Evolutionary conservation across 2,888 invertebrate species (phyloP), one percentile per base, ranked within the genome.

Genomic region (Eupithecia exiguata): DNA sequence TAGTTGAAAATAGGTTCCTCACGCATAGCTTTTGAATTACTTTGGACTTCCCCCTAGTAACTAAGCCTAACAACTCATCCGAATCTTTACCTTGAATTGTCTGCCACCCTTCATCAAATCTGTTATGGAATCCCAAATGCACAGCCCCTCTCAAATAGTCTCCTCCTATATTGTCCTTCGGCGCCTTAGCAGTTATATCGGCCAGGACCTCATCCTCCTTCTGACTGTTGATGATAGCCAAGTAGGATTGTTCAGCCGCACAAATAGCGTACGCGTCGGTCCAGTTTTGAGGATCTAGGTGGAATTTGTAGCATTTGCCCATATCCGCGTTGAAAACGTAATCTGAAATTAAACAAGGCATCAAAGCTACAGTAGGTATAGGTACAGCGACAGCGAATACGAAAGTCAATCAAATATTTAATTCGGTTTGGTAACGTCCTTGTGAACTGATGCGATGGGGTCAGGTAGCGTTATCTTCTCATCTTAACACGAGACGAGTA

Each of bases 251-350:
- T 72, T 92, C 92, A 0, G 86, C 84, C 36, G 81, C 82, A 77
- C 93, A 93, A 4, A 84, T 78, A 1, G 82, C 80, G 46, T 85
- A 85, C 0, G 92, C 92, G 0, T 91, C 89, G 0, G 83, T 82
- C 92, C 93, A 93, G 66, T 83, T 90, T 75, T 79, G 81, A 0
- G 91, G 90, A 0, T 78, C 80, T 25, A 86, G 73, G 73, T 92
- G 92, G 73, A 91, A 87, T 75, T 92, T 92, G 82, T 92, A 92
- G 79, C 91, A 93, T 78, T 84, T 86, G 3, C 87, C 88, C 7
- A 79, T 5, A 0, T 70, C 73, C 10, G 81, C 81, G 65, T 86
- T 84, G 78, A 82, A 90, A 63, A 77, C 75, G 78, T 93, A 93
- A 74, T 82, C 92, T 92, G 84, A 38, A 86, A 73, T 65, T 30